Conservation (phyloP, 2,113 vertebrate genomes). For the Otolemur garnettii region DNA sequence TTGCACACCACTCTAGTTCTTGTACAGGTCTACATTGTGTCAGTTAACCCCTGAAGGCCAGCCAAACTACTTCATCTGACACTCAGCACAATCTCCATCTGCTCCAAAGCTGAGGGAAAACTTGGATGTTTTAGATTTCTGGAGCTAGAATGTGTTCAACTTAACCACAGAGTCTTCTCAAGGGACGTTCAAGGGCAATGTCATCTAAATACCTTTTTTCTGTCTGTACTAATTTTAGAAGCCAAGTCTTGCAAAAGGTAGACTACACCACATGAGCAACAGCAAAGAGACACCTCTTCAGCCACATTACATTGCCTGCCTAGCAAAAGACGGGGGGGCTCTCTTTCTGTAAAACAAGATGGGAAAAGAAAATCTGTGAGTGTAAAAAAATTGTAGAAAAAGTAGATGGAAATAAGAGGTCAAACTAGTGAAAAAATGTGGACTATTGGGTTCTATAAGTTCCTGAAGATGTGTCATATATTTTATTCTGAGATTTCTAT, state of each 20-base stretch:
- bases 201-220: not conserved
- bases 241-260: not conserved
- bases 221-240: not conserved
- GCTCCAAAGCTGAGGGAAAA: not conserved
- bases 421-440: not conserved
- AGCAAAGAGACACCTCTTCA: not conserved
- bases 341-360: not conserved
- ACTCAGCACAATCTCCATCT: not conserved
- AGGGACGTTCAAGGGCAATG: not conserved
- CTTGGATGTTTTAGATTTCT: not conserved
- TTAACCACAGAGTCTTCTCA: not conserved
- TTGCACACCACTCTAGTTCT: not conserved
- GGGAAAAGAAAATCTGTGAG: not conserved
- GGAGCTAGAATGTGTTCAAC: not conserved
- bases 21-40: not conserved
- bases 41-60: not conserved
- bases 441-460: not conserved
- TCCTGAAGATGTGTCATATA: not conserved
- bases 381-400: not conserved
- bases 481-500: conserved; percentile 31
- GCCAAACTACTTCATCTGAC: not conserved
- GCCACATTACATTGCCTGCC: not conserved
- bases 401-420: conserved; percentile 13
- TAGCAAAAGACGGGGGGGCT: not conserved
- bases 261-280: not conserved